These are phyloP conservation scores for Drosophila pegasa DNA, from an alignment of 2,888 invertebrate genomes.

Conservation along the genomic window DNA sequence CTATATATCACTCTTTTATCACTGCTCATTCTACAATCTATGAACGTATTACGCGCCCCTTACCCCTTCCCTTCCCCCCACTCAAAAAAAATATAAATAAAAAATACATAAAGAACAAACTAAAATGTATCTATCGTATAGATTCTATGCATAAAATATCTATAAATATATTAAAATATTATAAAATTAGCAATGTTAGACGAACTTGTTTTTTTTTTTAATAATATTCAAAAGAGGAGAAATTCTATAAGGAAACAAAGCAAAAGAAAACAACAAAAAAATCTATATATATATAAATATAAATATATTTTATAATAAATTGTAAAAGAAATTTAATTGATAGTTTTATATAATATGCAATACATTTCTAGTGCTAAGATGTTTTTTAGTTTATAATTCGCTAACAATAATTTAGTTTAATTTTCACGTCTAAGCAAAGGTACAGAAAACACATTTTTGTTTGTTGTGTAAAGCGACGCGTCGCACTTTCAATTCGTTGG, in stretches of 20 bases:
- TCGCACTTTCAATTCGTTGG: slow-evolving; percentile 49
- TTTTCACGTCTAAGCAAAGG: slow-evolving; percentile 63
- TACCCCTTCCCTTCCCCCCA: background rate
- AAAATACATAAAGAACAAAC: slow-evolving; percentile 62
- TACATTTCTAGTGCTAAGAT: slow-evolving; percentile 66
- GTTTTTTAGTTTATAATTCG: slow-evolving; percentile 75
- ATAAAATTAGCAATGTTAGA: slow-evolving; percentile 61
- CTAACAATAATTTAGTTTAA: slow-evolving; percentile 75
- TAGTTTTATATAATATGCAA: slow-evolving; percentile 61
- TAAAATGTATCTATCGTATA: slow-evolving; percentile 61
- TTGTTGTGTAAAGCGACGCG: slow-evolving; percentile 51
- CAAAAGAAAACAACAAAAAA: slow-evolving; percentile 23
- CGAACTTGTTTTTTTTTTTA: slow-evolving; percentile 66
- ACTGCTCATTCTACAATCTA: slow-evolving; percentile 39
- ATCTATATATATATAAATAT: slow-evolving; percentile 38
- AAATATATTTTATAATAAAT: slow-evolving; percentile 41
- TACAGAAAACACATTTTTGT: slow-evolving; percentile 53
- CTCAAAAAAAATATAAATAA: background rate
- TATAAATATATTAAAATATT: slow-evolving; percentile 23
- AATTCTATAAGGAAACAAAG: slow-evolving; percentile 39
- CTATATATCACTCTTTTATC: slow-evolving; percentile 21
- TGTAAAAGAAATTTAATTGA: slow-evolving; percentile 42
- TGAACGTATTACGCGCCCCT: slow-evolving; percentile 28
- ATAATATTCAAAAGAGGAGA: slow-evolving; percentile 52
- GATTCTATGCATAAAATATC: slow-evolving; percentile 33